phyloP scores from a whole-genome alignment of 2,113 vertebrate genomes.

The Tichodroma muraria region DNA sequence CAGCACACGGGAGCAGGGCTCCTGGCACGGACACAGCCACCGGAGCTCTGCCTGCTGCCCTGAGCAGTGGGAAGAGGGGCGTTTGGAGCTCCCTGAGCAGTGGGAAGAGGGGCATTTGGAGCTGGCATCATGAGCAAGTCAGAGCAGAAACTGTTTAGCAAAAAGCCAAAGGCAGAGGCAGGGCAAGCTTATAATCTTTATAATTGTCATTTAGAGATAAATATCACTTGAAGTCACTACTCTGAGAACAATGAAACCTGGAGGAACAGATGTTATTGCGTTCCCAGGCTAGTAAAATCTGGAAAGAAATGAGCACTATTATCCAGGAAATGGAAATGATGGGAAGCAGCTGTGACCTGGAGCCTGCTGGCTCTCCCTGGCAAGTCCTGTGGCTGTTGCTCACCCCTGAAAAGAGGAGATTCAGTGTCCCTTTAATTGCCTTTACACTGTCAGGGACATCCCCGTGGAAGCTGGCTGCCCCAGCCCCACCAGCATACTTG shows the following conservation, averaged over 20 bases:
- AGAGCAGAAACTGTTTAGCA: not conserved
- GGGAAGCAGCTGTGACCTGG: not conserved
- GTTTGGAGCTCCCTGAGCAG: not conserved
- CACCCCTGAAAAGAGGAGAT: not conserved
- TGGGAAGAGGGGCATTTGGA: fast-evolving
- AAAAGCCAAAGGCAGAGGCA: not conserved
- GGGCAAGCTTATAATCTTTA: not conserved
- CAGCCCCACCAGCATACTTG: not conserved
- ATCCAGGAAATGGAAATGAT: slow-evolving; percentile 6
- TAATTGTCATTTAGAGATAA: not conserved
- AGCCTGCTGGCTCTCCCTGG: not conserved
- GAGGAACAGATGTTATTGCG: not conserved
- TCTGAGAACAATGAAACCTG: not conserved
- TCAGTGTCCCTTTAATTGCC: not conserved
- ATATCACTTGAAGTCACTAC: not conserved
- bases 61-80: too few relatives aligned
- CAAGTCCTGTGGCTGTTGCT: not conserved
- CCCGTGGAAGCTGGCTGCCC: not conserved
- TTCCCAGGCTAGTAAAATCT: slow-evolving; percentile 5
- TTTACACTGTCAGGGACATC: not conserved
- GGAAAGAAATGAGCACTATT: slow-evolving; percentile 3
- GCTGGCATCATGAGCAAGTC: not conserved
- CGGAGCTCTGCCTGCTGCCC: not conserved
- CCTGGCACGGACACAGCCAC: not conserved
- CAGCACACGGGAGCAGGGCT: not conserved